Percentiles rank a stretch among this genome's conserved stretches.
phyloP scores from a whole-genome alignment of 2,797 vertebrate genomes.

The Crypturellus tataupa region DNA sequence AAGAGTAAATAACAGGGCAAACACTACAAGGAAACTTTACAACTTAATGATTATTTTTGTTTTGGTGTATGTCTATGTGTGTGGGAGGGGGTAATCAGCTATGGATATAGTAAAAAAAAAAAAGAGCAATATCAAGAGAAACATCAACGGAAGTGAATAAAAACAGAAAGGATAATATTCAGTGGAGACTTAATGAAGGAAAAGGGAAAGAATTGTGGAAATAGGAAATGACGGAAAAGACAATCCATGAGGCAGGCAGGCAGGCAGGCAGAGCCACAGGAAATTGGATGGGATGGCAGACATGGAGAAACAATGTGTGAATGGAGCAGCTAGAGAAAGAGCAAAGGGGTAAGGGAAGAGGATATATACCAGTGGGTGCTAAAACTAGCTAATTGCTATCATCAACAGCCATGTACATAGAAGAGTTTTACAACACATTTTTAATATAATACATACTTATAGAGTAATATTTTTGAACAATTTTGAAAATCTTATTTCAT shows the following conservation, averaged over 20 bases:
- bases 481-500: background rate
- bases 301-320: background rate
- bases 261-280: background rate
- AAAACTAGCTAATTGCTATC: background rate
- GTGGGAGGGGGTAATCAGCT: background rate
- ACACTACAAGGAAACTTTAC: background rate
- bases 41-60: background rate
- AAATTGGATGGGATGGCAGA: background rate
- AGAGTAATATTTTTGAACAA: background rate
- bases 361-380: fast-evolving
- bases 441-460: background rate
- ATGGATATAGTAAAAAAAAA: background rate
- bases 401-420: background rate
- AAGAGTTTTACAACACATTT: background rate
- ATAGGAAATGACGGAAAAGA: background rate
- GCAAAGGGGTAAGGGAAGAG: background rate
- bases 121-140: slow-evolving; percentile 3
- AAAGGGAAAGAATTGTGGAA: background rate
- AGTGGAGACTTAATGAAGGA: background rate
- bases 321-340: background rate
- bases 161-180: background rate
- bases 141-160: slow-evolving; percentile 3
- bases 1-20: background rate
- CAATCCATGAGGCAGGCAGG: background rate
- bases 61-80: background rate